Base-by-base conservation (phyloP, 2,888 invertebrate species). In the Ceraclea dissimilis region DNA sequence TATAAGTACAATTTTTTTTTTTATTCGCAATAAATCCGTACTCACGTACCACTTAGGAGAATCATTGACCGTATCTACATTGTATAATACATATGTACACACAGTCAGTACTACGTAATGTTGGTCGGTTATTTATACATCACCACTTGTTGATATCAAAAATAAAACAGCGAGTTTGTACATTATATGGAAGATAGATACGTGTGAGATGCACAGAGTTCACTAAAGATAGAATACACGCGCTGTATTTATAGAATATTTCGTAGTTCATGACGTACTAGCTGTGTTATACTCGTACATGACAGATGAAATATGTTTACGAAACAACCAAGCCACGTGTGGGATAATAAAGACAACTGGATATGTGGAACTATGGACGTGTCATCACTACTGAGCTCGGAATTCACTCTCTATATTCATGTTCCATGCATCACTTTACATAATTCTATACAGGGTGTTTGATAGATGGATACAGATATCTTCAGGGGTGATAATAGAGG, bases 201-300 rank as follows among this genome's bases (percentile, higher is more conserved):
- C 39, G 49, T 51, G 46, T 50, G 21, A 55, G 49, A 31, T 44
- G 50, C 55, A 49, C 50, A 49, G 49, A 49, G 22, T 43, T 26
- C 33, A 18, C 55, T 51, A 51, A 55, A 55, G 46, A 51, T 55
- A 55, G 55, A 44, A 18, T 49, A 34, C 46, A 39, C 13, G 39
- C 39, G 2, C 13, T 13, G 8, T 55, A 55, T 55, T 51, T 44
- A 55, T 55, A 55, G 55, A 26, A n/a, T n/a, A 43, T 55, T 55
- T 55, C 55, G 55, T 55, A 55, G 55, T 39, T 44, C 33, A 51
- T 55, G 55, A 55, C 55, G 55, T 55, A 55, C 46, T 5, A 20
- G 5, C 5, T 8, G 2, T 6, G 47, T 4, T 4, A 47, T 47
- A 47, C 11, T 20, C 11, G 19, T 8, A 39, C 16, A 39, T 39